Conservation (phyloP, 1,140 invertebrate genomes). For the Eriosoma lanigerum region DNA sequence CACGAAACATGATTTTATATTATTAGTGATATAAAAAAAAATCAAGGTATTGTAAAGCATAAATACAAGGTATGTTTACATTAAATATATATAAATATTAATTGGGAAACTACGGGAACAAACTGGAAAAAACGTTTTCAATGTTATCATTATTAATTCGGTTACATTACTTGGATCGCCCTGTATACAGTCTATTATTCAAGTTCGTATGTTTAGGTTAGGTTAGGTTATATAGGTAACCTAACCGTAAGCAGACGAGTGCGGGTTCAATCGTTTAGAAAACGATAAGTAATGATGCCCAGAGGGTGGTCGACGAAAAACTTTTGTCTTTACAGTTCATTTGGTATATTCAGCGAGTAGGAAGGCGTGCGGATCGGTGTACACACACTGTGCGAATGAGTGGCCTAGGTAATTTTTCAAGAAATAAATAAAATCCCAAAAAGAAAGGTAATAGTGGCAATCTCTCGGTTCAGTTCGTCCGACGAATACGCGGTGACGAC, state of each 20-base stretch:
- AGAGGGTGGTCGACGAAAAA: not conserved
- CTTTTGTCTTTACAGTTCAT: slow-evolving; percentile 47
- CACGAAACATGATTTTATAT: no score
- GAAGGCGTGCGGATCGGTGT: not conserved
- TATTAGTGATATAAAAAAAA: no score
- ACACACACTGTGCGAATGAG: not conserved
- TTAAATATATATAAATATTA: no score
- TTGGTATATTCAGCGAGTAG: not conserved
- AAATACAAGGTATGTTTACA: no score
- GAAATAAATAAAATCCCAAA: not conserved
- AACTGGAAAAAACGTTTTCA: no score
- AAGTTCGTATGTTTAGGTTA: slow-evolving; percentile 15
- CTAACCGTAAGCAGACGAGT: slow-evolving; percentile 13
- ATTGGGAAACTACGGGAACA: no score
- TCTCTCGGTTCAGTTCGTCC: slow-evolving; percentile 9
- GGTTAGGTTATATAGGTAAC: no score
- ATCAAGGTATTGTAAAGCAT: no score
- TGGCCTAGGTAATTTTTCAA: slow-evolving; percentile 7
- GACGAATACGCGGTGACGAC: not conserved
- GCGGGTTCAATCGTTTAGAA: slow-evolving; percentile 47
- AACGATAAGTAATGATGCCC: slow-evolving; percentile 37
- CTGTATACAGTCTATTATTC: no score
- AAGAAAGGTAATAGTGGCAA: slow-evolving; percentile 17
- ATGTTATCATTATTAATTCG: no score
- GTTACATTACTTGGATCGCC: no score